Percentiles rank a stretch among this genome's conserved stretches.
Conservation (phyloP, 2,888 invertebrate genomes). For the Tetragonula carbonaria region DNA sequence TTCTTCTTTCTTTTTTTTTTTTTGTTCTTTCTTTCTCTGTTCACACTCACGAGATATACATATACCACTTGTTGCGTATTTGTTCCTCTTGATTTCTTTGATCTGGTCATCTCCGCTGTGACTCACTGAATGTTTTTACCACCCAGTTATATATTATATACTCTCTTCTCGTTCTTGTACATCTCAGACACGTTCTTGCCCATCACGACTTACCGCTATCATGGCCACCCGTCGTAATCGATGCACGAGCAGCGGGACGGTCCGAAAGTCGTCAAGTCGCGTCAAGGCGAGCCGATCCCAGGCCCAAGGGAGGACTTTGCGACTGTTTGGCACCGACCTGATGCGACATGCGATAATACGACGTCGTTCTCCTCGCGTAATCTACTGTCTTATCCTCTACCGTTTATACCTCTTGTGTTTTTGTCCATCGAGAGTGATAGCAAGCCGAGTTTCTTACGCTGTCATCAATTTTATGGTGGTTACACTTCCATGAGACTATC, state of each 20-base stretch:
- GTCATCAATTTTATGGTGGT: not conserved
- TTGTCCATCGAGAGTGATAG: conserved; percentile 42
- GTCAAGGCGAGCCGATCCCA: conserved; percentile 69
- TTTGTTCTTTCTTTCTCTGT: conserved; percentile 17
- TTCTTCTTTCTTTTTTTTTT: not conserved
- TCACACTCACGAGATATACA: conserved; percentile 26
- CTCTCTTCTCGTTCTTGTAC: conserved; percentile 74
- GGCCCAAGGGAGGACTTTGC: conserved; percentile 75
- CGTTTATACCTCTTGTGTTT: conserved; percentile 61
- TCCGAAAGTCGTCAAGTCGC: conserved; percentile 75
- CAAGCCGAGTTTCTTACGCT: conserved; percentile 26
- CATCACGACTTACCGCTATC: conserved; percentile 74
- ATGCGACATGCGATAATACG: conserved; percentile 73
- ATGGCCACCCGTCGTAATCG: conserved; percentile 74
- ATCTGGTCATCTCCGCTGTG: conserved; percentile 54
- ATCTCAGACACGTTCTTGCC: conserved; percentile 75
- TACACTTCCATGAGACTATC: not conserved
- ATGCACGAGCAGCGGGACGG: conserved; percentile 74
- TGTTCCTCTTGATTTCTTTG: conserved; percentile 8
- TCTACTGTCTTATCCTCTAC: conserved; percentile 74
- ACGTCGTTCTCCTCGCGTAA: conserved; percentile 73
- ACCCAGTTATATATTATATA: conserved; percentile 66
- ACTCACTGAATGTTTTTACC: conserved; percentile 65
- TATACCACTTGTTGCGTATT: conserved; percentile 6
- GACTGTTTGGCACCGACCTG: conserved; percentile 75